A percentile compares a stretch with the other conserved stretches of the same genome.
These are phyloP conservation scores for Cacoxenus indagator DNA, from an alignment of 2,888 invertebrate species.

Conservation along the genomic window DNA sequence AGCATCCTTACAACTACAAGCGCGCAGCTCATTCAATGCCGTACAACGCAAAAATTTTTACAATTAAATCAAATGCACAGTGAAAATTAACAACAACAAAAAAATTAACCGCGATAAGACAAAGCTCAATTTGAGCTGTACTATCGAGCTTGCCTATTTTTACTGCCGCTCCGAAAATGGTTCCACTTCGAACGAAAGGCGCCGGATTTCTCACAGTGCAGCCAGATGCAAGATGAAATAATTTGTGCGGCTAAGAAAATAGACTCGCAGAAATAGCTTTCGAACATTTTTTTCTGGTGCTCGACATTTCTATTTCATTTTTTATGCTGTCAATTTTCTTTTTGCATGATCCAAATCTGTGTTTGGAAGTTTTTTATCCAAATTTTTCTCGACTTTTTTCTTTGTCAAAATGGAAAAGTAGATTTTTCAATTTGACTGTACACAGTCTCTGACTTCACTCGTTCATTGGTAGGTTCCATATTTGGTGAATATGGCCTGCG, in stretches of 20 bases:
- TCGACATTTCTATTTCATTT: not conserved
- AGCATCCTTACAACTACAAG: too few relatives aligned
- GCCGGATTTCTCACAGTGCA: not conserved
- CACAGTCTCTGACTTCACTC: not conserved
- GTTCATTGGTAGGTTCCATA: not conserved
- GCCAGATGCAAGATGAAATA: not conserved
- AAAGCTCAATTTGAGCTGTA: too few relatives aligned
- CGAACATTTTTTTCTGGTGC: not conserved
- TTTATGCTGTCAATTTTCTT: not conserved
- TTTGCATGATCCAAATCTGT: not conserved
- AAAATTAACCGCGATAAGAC: too few relatives aligned
- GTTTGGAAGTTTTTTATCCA: too few relatives aligned
- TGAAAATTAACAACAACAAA: not conserved
- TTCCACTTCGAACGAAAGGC: too few relatives aligned
- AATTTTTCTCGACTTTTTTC: not conserved
- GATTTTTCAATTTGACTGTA: not conserved
- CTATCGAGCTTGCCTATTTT: too few relatives aligned
- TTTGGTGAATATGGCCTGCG: not conserved
- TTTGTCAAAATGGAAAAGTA: constrained; percentile 6
- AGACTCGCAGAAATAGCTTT: not conserved
- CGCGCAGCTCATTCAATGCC: too few relatives aligned
- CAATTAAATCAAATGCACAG: too few relatives aligned
- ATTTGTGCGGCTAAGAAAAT: not conserved
- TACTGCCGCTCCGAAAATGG: not conserved
- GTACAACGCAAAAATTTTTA: not conserved